phyloP scores from a whole-genome alignment of 2,888 invertebrate genomes.

The Gibbula magus region DNA sequence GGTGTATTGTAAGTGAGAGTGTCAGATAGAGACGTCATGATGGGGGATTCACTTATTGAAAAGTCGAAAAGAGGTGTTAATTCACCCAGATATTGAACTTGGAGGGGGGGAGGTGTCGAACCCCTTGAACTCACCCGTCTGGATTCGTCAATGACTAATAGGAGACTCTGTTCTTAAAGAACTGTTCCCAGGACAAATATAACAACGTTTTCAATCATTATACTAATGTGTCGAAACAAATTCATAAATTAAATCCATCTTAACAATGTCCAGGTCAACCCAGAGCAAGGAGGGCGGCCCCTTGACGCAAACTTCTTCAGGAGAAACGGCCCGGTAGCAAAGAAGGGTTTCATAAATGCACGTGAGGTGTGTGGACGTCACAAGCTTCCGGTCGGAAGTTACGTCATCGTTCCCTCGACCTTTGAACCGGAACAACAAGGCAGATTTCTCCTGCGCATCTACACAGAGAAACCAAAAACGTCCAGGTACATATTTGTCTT shows the following conservation, averaged over 20 bases:
- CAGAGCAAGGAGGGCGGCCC: neutral
- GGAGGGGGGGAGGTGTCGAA: too few relatives aligned
- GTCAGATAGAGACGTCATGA: too few relatives aligned
- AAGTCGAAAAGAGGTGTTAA: too few relatives aligned
- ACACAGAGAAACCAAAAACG: neutral
- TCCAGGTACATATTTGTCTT: neutral
- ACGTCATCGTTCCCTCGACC: neutral
- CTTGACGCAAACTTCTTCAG: neutral
- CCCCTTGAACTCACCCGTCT: too few relatives aligned
- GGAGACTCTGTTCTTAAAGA: too few relatives aligned
- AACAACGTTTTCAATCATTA: too few relatives aligned
- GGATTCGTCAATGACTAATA: too few relatives aligned
- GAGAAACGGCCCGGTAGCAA: neutral
- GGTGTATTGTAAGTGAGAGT: too few relatives aligned
- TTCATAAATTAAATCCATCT: neutral
- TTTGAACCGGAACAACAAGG: neutral
- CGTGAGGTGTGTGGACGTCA: conserved; percentile 3
- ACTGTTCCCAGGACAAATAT: too few relatives aligned
- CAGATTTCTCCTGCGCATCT: neutral
- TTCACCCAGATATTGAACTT: too few relatives aligned
- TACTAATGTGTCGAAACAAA: too few relatives aligned
- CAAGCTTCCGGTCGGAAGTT: neutral
- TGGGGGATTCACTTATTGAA: too few relatives aligned
- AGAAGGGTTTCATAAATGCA: neutral
- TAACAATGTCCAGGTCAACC: neutral